These are phyloP conservation scores for Scleropages formosus DNA, from an alignment of 2,797 vertebrate species.

Conservation along the genomic window DNA sequence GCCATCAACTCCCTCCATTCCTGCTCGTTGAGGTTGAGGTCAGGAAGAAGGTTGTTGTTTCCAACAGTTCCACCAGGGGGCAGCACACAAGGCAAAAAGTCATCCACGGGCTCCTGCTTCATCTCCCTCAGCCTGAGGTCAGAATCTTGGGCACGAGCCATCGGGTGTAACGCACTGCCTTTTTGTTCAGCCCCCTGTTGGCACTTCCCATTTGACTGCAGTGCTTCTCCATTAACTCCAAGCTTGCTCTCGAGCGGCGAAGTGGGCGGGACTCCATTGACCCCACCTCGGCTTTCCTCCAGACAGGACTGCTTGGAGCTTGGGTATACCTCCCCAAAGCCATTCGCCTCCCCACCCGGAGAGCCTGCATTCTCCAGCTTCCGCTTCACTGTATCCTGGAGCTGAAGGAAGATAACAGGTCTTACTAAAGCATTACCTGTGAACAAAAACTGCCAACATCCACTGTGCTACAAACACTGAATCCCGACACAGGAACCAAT, in stretches of 20 bases:
- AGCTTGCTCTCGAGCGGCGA: conserved; percentile 83
- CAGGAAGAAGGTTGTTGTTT: conserved; percentile 87
- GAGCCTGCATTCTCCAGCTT: conserved; percentile 83
- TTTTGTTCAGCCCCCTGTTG: conserved; percentile 60
- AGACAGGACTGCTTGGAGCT: conserved; percentile 83
- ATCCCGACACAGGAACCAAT: neutral
- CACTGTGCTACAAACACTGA: too few species aligned
- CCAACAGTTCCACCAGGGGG: conserved; percentile 76
- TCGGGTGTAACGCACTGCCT: conserved; percentile 59
- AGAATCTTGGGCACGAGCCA: conserved; percentile 52
- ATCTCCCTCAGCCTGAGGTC: conserved; percentile 85
- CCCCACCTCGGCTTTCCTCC: conserved; percentile 66
- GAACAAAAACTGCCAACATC: too few species aligned
- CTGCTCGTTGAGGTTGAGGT: conserved; percentile 95
- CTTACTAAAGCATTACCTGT: too few species aligned
- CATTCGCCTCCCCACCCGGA: conserved; percentile 83
- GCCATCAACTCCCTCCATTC: conserved; percentile 98
- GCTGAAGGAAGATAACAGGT: conserved; percentile 60
- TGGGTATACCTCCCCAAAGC: conserved; percentile 81
- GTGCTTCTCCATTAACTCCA: conserved; percentile 59
- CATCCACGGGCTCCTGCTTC: conserved; percentile 92
- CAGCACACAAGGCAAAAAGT: conserved; percentile 85
- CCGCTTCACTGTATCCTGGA: conserved; percentile 92
- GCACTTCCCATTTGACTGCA: conserved; percentile 75
- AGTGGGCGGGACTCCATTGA: conserved; percentile 68